Evolutionary conservation across 2,888 invertebrate species (phyloP).

Genomic region (Eilema griseolum): DNA sequence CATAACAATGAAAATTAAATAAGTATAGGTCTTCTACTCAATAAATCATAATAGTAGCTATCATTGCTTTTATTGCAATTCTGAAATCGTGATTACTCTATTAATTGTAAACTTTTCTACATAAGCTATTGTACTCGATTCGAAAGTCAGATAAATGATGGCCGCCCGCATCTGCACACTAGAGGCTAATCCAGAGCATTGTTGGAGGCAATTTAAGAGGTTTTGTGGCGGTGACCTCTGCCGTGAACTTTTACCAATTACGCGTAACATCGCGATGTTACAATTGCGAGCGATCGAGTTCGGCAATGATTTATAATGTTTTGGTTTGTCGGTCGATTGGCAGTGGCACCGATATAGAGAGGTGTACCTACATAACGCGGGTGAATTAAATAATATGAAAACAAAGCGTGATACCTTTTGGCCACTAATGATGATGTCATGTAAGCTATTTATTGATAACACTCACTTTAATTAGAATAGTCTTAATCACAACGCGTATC

Average conservation of each 20-base stretch:
- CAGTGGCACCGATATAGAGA: background rate
- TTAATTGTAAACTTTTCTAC: background rate
- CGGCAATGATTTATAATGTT: constrained; percentile 8
- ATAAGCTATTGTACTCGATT: constrained; percentile 16
- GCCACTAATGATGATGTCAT: too few relatives aligned
- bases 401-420: too few relatives aligned
- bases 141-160: constrained; percentile 11
- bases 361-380: too few relatives aligned
- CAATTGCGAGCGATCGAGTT: background rate
- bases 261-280: background rate
- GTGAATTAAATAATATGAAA: too few relatives aligned
- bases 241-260: constrained; percentile 11
- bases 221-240: constrained; percentile 15
- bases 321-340: background rate
- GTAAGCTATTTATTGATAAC: too few relatives aligned
- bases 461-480: too few relatives aligned
- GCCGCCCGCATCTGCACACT: background rate
- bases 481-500: too few relatives aligned
- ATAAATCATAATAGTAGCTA: background rate
- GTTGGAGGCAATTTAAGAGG: constrained; percentile 15
- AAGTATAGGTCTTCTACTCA: background rate
- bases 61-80: background rate
- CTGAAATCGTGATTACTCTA: constrained; percentile 1
- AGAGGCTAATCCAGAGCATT: constrained; percentile 10
- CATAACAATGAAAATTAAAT: too few relatives aligned